phyloP scores from a whole-genome alignment of 2,113 vertebrate species.

The Ascaphus truei region DNA sequence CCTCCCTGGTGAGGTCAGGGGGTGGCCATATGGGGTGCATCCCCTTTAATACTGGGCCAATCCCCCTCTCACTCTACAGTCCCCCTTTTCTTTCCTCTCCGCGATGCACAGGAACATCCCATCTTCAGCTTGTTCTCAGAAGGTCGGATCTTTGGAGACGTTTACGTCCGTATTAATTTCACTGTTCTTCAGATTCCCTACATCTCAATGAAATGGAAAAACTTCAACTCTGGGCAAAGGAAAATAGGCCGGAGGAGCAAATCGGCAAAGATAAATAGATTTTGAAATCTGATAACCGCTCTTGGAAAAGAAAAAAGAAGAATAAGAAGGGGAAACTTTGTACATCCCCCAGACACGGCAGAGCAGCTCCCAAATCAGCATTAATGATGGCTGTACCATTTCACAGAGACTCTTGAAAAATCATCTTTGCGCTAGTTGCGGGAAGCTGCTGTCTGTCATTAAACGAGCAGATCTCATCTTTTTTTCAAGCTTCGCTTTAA shows the following conservation, averaged over 20 bases:
- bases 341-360: slow-evolving; percentile 44
- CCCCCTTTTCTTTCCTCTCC: background rate
- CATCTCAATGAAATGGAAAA: slow-evolving; percentile 32
- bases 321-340: slow-evolving; percentile 16
- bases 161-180: slow-evolving; percentile 26
- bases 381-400: slow-evolving; percentile 55
- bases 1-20: too few species aligned
- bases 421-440: slow-evolving; percentile 67
- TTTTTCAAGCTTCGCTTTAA: slow-evolving; percentile 23
- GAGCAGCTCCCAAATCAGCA: slow-evolving; percentile 62
- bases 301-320: too few species aligned
- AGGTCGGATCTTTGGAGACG: background rate
- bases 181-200: slow-evolving; percentile 14
- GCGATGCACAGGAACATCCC: background rate
- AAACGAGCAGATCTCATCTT: slow-evolving; percentile 47
- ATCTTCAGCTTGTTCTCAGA: background rate
- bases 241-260: slow-evolving; percentile 27
- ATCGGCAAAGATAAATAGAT: slow-evolving; percentile 32
- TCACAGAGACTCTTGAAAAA: slow-evolving; percentile 56
- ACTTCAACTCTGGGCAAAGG: slow-evolving; percentile 16
- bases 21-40: too few species aligned
- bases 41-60: too few species aligned
- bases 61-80: too few species aligned
- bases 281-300: slow-evolving; percentile 28
- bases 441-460: slow-evolving; percentile 65